A percentile compares a stretch with the other conserved stretches of the same genome.
These are phyloP conservation scores for Leptinotarsa undecemlineata DNA, from an alignment of 1,140 invertebrate species.

Conservation along the genomic window DNA sequence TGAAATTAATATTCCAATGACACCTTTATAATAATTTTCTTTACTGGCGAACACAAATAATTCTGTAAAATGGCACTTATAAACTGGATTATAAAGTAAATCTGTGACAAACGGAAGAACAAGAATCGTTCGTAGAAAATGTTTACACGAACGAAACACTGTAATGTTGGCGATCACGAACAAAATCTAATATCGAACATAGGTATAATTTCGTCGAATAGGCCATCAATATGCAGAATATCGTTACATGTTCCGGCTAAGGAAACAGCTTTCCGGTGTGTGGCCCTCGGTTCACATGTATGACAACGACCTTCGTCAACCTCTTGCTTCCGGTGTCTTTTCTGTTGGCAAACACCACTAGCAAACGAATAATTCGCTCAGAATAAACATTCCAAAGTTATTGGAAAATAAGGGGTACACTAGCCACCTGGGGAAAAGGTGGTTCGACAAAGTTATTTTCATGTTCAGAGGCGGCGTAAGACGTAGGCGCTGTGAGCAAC, in stretches of 20 bases:
- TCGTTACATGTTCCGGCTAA: constrained; percentile 32
- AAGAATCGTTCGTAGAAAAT: background rate
- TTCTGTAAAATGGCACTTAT: too few relatives aligned
- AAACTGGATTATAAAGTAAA: background rate
- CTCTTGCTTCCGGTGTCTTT: constrained; percentile 13
- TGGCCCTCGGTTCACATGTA: constrained; percentile 11
- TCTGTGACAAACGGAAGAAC: background rate
- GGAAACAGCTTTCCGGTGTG: constrained; percentile 35
- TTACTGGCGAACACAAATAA: too few relatives aligned
- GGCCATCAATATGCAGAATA: constrained; percentile 29
- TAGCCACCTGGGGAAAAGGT: too few relatives aligned
- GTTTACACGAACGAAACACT: constrained; percentile 11
- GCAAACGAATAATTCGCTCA: background rate
- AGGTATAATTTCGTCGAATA: constrained; percentile 3
- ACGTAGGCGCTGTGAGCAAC: too few relatives aligned
- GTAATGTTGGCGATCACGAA: constrained; percentile 2
- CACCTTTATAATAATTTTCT: too few relatives aligned
- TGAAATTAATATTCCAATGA: too few relatives aligned
- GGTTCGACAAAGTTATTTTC: too few relatives aligned
- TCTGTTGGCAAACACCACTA: background rate
- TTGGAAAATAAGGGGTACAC: too few relatives aligned
- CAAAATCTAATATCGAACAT: constrained; percentile 10
- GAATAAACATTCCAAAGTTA: too few relatives aligned
- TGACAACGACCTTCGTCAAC: constrained; percentile 33
- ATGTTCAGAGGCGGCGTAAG: too few relatives aligned